These are phyloP conservation scores for Drosophila siamana DNA, from an alignment of 2,888 invertebrate species.

Conservation along the genomic window DNA sequence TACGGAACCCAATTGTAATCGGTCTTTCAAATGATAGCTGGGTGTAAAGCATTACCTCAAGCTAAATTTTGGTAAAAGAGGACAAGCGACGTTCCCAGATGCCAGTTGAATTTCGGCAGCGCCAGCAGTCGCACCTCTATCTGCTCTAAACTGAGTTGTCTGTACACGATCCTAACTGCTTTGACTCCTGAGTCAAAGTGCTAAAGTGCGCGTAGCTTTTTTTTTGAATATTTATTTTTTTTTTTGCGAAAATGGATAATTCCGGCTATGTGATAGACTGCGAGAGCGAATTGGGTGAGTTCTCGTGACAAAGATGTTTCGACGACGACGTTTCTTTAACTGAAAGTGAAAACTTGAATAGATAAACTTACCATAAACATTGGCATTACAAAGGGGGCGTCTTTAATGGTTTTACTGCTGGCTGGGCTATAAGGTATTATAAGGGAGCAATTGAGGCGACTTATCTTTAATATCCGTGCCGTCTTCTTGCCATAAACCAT, in stretches of 20 bases:
- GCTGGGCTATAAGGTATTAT: not conserved
- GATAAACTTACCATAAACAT: not conserved
- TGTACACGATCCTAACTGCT: not conserved
- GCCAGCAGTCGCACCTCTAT: constrained; percentile 18
- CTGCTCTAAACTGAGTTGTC: not conserved
- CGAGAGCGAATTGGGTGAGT: constrained; percentile 59
- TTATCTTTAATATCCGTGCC: constrained; percentile 2
- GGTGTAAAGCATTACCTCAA: constrained; percentile 15
- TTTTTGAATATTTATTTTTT: not conserved
- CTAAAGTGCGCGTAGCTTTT: not conserved
- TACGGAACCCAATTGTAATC: constrained; percentile 40
- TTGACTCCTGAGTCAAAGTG: not conserved
- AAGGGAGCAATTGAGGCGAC: constrained; percentile 6
- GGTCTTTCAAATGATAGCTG: constrained; percentile 30
- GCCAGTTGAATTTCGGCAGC: constrained; percentile 44
- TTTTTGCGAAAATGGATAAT: constrained; percentile 72
- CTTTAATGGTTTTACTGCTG: not conserved
- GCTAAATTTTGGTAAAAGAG: constrained; percentile 40
- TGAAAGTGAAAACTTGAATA: not conserved
- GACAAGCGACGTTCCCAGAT: not conserved
- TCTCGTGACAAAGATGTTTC: not conserved
- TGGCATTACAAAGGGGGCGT: constrained; percentile 3
- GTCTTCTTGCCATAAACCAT: not conserved
- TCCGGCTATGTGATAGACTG: constrained; percentile 71
- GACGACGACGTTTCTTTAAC: not conserved